These are phyloP conservation scores for Parnassius apollo DNA, from an alignment of 2,888 invertebrate genomes.

Conservation along the genomic window DNA sequence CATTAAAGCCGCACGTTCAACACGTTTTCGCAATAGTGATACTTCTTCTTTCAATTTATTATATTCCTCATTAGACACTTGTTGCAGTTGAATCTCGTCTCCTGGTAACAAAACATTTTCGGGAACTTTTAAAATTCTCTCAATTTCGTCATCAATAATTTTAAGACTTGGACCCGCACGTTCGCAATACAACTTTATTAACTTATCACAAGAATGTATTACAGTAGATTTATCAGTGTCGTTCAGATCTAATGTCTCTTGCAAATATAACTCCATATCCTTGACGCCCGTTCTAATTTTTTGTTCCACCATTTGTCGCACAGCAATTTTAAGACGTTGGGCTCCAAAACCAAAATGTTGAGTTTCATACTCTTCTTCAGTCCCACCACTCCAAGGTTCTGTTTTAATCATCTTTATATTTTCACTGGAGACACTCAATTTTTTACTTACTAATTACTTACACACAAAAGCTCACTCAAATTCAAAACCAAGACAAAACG, in stretches of 20 bases:
- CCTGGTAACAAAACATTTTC: constrained; percentile 63
- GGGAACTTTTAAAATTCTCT: constrained; percentile 60
- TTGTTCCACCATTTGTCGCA: constrained; percentile 70
- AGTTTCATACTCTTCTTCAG: constrained; percentile 74
- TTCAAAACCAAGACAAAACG: too few species aligned
- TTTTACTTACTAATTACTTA: neutral
- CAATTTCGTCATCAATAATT: constrained; percentile 64
- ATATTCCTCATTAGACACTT: constrained; percentile 59
- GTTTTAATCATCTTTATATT: constrained; percentile 55
- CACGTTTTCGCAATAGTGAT: constrained; percentile 49
- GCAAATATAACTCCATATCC: constrained; percentile 64
- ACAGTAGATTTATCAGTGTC: constrained; percentile 64
- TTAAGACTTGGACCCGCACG: constrained; percentile 60
- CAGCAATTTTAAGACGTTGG: constrained; percentile 67
- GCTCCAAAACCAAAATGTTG: constrained; percentile 75
- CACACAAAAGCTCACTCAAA: too few species aligned
- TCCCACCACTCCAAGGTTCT: constrained; percentile 63
- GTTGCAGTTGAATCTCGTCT: constrained; percentile 63
- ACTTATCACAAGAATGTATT: constrained; percentile 61
- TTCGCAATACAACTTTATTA: constrained; percentile 62
- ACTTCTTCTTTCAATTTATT: constrained; percentile 62
- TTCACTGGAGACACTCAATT: too few species aligned
- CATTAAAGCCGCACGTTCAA: constrained; percentile 67
- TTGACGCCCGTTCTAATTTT: constrained; percentile 65
- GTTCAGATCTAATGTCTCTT: constrained; percentile 58